phyloP scores from a whole-genome alignment of 2,888 invertebrate species.

The Tinea semifulvella region DNA sequence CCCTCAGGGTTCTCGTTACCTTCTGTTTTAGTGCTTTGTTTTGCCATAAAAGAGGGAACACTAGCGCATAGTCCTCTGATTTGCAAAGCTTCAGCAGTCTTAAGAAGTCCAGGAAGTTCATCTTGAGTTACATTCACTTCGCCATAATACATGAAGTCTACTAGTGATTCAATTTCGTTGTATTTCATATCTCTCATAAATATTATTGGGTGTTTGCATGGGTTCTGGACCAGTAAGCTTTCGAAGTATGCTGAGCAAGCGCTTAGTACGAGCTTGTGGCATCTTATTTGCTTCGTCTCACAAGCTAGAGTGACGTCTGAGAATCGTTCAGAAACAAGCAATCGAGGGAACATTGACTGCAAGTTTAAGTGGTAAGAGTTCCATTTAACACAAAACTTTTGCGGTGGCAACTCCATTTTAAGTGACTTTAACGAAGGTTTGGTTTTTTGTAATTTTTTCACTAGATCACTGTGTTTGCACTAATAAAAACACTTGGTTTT shows the following conservation, averaged over 20 bases:
- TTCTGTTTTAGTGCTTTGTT: background rate
- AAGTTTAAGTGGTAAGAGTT: conserved; percentile 74
- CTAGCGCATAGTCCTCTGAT: conserved; percentile 63
- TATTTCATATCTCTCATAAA: conserved; percentile 77
- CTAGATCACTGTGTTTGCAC: too few relatives aligned
- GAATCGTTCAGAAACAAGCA: conserved; percentile 71
- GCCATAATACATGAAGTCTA: conserved; percentile 81
- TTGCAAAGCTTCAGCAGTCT: conserved; percentile 75
- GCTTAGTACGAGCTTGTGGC: conserved; percentile 77
- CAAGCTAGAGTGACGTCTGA: conserved; percentile 81
- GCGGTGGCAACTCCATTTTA: conserved; percentile 30
- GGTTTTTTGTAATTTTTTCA: too few relatives aligned
- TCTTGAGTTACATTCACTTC: conserved; percentile 80
- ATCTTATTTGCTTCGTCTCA: conserved; percentile 77
- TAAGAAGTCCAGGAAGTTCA: conserved; percentile 71
- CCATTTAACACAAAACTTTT: conserved; percentile 72
- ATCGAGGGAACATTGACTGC: conserved; percentile 70
- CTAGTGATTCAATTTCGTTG: conserved; percentile 76
- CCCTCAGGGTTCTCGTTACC: background rate
- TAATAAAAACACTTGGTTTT: too few relatives aligned
- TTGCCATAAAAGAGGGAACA: background rate
- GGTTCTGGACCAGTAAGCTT: conserved; percentile 74
- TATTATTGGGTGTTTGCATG: conserved; percentile 77
- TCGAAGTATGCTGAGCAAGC: conserved; percentile 79
- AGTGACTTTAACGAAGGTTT: too few relatives aligned